These are phyloP conservation scores for Pedionomus torquatus DNA, from an alignment of 2,113 vertebrate genomes.

Conservation along the genomic window DNA sequence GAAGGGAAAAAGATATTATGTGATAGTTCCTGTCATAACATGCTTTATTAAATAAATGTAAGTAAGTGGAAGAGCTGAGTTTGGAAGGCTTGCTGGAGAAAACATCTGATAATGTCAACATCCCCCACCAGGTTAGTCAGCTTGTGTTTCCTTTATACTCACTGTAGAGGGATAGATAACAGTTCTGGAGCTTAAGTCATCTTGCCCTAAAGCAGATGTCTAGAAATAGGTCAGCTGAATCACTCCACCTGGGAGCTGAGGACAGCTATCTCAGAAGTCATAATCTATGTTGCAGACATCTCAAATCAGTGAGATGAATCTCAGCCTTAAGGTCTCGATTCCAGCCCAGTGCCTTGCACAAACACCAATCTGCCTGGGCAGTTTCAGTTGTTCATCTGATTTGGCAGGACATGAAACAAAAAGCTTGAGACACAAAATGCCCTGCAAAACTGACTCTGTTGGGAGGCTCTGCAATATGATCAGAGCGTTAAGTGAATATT, in stretches of 20 bases:
- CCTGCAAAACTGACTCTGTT: neutral
- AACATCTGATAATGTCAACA: neutral
- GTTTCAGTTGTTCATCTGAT: constrained; percentile 54
- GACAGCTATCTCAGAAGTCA: constrained; percentile 9
- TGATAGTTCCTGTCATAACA: neutral
- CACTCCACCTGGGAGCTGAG: neutral
- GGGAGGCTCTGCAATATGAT: neutral
- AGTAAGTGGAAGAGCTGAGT: neutral
- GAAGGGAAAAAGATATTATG: neutral
- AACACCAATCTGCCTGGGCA: neutral
- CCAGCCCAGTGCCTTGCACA: constrained; percentile 31
- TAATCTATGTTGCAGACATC: constrained; percentile 20
- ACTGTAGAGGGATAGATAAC: neutral
- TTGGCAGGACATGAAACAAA: constrained; percentile 54
- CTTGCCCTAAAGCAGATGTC: constrained; percentile 13
- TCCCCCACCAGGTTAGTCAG: neutral
- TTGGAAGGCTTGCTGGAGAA: neutral
- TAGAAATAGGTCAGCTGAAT: constrained; percentile 61
- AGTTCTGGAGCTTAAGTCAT: neutral
- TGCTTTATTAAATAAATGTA: neutral
- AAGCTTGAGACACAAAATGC: neutral
- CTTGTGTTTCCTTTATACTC: neutral
- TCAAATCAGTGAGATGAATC: constrained; percentile 30
- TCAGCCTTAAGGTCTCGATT: constrained; percentile 3
- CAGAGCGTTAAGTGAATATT: neutral